A percentile compares a stretch with the other conserved stretches of the same genome.
phyloP scores from a whole-genome alignment of 2,888 invertebrate species.

The Chelonus formosanus region DNA sequence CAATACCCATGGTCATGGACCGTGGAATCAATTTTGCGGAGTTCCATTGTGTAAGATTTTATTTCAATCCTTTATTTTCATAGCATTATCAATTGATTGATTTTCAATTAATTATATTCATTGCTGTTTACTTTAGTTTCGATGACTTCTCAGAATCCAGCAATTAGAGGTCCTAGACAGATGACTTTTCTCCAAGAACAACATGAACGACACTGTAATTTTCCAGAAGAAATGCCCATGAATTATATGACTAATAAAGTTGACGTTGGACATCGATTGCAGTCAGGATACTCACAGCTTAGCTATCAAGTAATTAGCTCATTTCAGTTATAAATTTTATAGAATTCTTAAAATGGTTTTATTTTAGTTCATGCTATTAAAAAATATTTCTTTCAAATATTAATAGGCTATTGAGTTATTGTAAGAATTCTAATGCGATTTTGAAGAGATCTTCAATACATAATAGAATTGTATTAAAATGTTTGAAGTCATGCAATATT shows the following conservation, averaged over 20 bases:
- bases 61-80: background rate
- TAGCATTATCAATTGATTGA: conserved; percentile 7
- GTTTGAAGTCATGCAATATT: too few species aligned
- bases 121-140: conserved; percentile 36
- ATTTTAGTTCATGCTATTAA: too few species aligned
- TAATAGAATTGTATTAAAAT: too few species aligned
- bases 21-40: conserved; percentile 61
- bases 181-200: conserved; percentile 59
- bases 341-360: too few species aligned
- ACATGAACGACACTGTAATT: conserved; percentile 53
- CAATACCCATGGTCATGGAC: conserved; percentile 50
- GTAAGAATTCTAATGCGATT: too few species aligned
- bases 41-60: conserved; percentile 56
- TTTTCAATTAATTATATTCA: conserved; percentile 9
- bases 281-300: conserved; percentile 50
- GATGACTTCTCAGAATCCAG: conserved; percentile 48
- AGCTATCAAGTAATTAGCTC: conserved; percentile 49
- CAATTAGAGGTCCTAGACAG: conserved; percentile 56
- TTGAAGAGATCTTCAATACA: too few species aligned
- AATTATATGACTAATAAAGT: conserved; percentile 53
- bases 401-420: too few species aligned
- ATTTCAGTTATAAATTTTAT: background rate
- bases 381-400: too few species aligned
- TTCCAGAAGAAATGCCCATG: conserved; percentile 53
- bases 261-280: conserved; percentile 50